phyloP scores from a whole-genome alignment of 2,888 invertebrate species.

The Oithona nana region DNA sequence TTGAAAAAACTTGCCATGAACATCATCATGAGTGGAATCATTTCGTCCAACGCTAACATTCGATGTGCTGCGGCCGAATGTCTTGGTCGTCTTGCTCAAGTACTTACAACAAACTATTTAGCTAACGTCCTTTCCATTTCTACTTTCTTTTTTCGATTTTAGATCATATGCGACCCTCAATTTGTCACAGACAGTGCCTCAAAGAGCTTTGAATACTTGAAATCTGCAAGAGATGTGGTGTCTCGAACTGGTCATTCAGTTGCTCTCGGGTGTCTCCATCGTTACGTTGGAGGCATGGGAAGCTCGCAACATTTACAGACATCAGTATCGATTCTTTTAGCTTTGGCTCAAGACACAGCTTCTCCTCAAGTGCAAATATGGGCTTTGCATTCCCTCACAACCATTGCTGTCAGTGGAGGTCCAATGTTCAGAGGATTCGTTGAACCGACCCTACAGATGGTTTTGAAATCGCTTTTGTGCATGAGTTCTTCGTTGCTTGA shows the following conservation, averaged over 20 bases:
- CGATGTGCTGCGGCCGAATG: conserved; percentile 90
- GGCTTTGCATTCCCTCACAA: conserved; percentile 69
- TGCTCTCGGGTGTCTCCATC: conserved; percentile 85
- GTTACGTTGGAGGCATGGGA: conserved; percentile 78
- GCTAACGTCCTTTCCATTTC: too few species aligned
- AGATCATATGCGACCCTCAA: conserved; percentile 39
- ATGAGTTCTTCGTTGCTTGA: conserved; percentile 51
- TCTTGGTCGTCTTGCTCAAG: conserved; percentile 76
- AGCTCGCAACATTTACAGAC: conserved; percentile 84
- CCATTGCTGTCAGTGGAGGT: conserved; percentile 92
- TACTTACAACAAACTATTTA: too few species aligned
- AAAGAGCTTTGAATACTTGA: conserved; percentile 66
- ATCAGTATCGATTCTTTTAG: conserved; percentile 64
- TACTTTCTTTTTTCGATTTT: not conserved
- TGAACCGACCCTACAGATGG: conserved; percentile 73
- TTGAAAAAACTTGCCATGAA: conserved; percentile 47
- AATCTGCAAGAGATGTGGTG: conserved; percentile 66
- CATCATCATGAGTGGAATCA: conserved; percentile 23
- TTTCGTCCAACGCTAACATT: conserved; percentile 37
- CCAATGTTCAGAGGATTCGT: conserved; percentile 97
- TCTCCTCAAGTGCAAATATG: conserved; percentile 92
- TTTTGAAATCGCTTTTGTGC: conserved; percentile 66
- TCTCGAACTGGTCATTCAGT: conserved; percentile 45
- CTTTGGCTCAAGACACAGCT: conserved; percentile 77
- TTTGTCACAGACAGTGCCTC: conserved; percentile 77